phyloP scores from a whole-genome alignment of 2,113 vertebrate species.

The Pseudorhombus dupliciocellatus region DNA sequence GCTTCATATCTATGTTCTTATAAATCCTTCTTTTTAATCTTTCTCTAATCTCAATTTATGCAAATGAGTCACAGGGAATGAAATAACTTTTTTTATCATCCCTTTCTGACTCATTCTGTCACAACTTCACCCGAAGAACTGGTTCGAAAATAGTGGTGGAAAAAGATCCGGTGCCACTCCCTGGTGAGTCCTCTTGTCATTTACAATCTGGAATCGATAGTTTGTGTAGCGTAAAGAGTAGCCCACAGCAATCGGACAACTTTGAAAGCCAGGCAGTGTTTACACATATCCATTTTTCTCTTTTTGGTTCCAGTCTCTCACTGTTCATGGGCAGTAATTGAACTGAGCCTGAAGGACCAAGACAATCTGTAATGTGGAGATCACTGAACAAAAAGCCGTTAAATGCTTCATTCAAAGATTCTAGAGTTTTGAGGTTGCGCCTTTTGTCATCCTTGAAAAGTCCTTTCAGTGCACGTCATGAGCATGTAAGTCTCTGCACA shows the following conservation, averaged over 20 bases:
- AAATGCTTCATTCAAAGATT: background rate
- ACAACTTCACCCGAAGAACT: background rate
- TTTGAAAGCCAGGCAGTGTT: background rate
- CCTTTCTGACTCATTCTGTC: background rate
- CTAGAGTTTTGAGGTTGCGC: background rate
- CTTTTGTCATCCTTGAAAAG: conserved; percentile 25
- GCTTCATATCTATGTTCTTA: background rate
- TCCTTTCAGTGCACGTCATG: conserved; percentile 21
- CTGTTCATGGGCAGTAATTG: background rate
- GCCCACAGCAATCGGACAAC: background rate
- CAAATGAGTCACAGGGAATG: background rate
- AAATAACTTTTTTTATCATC: too few species aligned
- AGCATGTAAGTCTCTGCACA: background rate
- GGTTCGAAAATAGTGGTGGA: background rate
- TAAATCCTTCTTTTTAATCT: background rate
- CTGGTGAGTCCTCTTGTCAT: too few species aligned
- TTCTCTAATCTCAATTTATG: background rate
- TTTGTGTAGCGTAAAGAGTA: background rate
- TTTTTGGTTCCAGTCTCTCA: background rate
- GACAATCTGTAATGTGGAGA: background rate
- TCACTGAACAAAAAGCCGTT: background rate
- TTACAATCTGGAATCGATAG: background rate
- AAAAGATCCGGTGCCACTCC: background rate
- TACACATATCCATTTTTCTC: background rate
- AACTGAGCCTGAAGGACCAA: background rate